phyloP scores from a whole-genome alignment of 2,888 invertebrate species.

The Drosophila hamatofila region DNA sequence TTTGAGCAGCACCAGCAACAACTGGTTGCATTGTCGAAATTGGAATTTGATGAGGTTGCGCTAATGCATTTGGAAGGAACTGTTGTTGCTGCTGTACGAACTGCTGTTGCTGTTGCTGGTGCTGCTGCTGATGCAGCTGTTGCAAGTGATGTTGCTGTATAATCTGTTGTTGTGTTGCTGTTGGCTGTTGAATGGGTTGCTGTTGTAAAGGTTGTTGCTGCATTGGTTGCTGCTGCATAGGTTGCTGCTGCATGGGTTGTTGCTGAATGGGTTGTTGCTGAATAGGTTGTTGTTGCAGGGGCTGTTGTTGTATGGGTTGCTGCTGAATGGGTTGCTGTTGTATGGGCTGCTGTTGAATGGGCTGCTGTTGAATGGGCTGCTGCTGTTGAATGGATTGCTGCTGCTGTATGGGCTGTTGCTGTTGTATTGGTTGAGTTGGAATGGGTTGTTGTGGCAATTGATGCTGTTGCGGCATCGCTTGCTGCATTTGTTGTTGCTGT shows the following conservation, averaged over 20 bases:
- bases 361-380: constrained; percentile 45
- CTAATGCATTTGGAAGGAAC: constrained; percentile 83
- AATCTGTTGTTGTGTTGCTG: constrained; percentile 62
- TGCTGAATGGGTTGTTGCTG: constrained; percentile 52
- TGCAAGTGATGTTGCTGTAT: constrained; percentile 72
- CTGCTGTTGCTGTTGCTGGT: constrained; percentile 85
- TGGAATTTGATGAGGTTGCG: constrained; percentile 58
- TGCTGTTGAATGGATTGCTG: not conserved
- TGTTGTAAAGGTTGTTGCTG: constrained; percentile 71
- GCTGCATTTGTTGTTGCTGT: constrained; percentile 68
- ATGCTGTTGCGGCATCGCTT: constrained; percentile 44
- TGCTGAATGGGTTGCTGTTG: constrained; percentile 54
- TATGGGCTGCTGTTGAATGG: constrained; percentile 43
- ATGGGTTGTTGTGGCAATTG: constrained; percentile 57
- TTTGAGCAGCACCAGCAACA: constrained; percentile 78
- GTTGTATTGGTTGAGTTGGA: constrained; percentile 70
- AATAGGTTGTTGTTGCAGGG: constrained; percentile 54
- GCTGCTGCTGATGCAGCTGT: constrained; percentile 28
- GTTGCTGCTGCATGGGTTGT: constrained; percentile 36
- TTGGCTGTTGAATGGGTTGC: constrained; percentile 64
- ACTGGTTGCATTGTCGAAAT: constrained; percentile 86
- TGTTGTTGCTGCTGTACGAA: constrained; percentile 86
- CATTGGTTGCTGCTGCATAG: constrained; percentile 47
- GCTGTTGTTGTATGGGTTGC: constrained; percentile 49
- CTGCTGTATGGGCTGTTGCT: not conserved